These are phyloP conservation scores for Perizoma flavofasciatum DNA, from an alignment of 2,888 invertebrate genomes.

Conservation along the genomic window DNA sequence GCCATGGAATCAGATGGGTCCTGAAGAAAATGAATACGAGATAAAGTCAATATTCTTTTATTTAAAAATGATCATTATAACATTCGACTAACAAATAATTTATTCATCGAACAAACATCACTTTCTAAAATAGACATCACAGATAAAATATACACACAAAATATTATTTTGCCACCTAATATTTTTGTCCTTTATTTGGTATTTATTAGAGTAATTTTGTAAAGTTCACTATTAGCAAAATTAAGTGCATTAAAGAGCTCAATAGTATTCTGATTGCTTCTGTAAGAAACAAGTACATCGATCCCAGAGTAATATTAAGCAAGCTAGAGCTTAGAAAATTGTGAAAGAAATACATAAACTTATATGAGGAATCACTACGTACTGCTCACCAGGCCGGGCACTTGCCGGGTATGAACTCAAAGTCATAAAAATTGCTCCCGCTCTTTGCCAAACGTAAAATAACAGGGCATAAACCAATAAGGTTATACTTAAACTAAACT, in stretches of 20 bases:
- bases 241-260: constrained; percentile 7
- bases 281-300: background rate
- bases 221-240: constrained; percentile 18
- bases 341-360: too few species aligned
- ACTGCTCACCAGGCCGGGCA: too few species aligned
- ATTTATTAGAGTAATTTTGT: constrained; percentile 20
- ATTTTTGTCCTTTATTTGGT: constrained; percentile 37
- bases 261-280: background rate
- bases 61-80: constrained; percentile 71
- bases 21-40: too few species aligned
- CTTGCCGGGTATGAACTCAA: too few species aligned
- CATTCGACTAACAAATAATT: constrained; percentile 64
- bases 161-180: constrained; percentile 61
- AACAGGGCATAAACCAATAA: too few species aligned
- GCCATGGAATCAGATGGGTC: too few species aligned
- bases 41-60: constrained; percentile 59
- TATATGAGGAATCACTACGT: too few species aligned
- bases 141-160: constrained; percentile 79
- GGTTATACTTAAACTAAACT: too few species aligned
- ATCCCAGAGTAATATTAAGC: background rate
- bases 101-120: constrained; percentile 62
- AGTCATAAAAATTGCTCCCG: too few species aligned
- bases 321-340: background rate
- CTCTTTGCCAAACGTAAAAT: too few species aligned
- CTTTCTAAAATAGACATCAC: constrained; percentile 79